Evolutionary conservation across 2,113 vertebrate species (phyloP), one percentile per base, ranked within the genome.

Genomic region (Salvelinus fontinalis): DNA sequence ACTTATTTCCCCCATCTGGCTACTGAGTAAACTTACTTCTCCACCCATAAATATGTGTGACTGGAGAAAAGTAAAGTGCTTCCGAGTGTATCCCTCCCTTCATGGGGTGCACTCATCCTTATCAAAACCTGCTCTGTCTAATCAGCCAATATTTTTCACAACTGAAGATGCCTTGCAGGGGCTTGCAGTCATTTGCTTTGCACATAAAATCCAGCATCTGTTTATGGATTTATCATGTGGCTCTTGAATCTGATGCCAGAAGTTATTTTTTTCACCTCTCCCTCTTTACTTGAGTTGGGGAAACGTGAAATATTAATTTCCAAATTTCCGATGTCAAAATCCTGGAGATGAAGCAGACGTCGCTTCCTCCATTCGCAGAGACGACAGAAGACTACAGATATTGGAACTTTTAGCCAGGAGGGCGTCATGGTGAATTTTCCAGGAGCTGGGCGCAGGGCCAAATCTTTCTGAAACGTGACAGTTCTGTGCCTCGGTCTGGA

Each of bases 201-300:
- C 72, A 84, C 77, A 85, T 81, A 83, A 86, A 87, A 88, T 83
- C 80, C 72, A 81, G 77, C 86, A 88, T 91, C 87, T 89, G 85
- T 82, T 90, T 85, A 77, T 85, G 82, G 79, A 86, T 85, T 79
- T 83, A 73, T 87, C 81, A 76, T 81, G 59, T 84, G 79, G 75
- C 81, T 82, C 83, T 81, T 70, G 24, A 79, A 76, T 74, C n/a
- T 62, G 34, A 84, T 20, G 79, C 77, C 83, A 81, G 81, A 66
- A 77, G 73, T 72, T 76, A 0, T 48, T 67, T 11, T 24, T 3
- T 62, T 6, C 16, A 54, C 51, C 67, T 74, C 16, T 8, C 59
- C 73, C 64, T 76, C 39, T 74, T 77, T 64, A 26, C 39, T 75
- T 57, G 34, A 75, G 68, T 44, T 24, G n/a, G n/a, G 68, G 74